Evolutionary conservation across 2,888 invertebrate genomes (phyloP).

Genomic region (Lapara coniferarum): DNA sequence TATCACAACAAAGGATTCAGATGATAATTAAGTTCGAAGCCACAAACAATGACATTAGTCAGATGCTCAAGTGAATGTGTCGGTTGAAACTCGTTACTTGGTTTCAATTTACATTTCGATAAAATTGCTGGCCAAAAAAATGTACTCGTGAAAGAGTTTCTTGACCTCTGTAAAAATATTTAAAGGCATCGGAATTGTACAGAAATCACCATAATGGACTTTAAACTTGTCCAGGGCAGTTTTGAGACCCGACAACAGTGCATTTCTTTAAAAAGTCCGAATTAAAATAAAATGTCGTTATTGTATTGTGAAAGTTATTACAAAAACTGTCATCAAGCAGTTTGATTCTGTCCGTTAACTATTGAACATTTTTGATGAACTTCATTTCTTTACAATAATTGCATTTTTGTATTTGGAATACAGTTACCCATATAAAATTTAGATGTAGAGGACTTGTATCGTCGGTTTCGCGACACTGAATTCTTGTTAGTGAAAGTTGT

Average conservation of each 20-base stretch:
- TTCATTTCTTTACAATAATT: neutral
- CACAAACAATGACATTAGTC: slow-evolving; percentile 19
- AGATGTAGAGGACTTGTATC: neutral
- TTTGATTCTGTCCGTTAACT: neutral
- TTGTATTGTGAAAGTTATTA: neutral
- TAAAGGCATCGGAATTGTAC: slow-evolving; percentile 12
- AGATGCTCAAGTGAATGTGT: neutral
- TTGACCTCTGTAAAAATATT: slow-evolving; percentile 10
- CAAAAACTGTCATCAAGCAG: neutral
- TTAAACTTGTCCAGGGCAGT: neutral
- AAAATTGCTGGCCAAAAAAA: slow-evolving; percentile 22
- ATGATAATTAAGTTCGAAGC: slow-evolving; percentile 13
- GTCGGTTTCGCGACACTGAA: neutral
- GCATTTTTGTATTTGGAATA: neutral
- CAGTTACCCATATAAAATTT: neutral
- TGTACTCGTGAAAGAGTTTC: slow-evolving; percentile 7
- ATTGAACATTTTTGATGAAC: neutral
- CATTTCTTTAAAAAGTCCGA: neutral
- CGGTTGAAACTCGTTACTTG: neutral
- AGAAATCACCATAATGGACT: too few species aligned
- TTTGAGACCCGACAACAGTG: neutral
- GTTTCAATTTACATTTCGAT: slow-evolving; percentile 21
- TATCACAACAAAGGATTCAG: slow-evolving; percentile 34
- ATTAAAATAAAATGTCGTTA: neutral
- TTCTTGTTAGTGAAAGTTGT: slow-evolving; percentile 18